Percentiles rank a stretch among this genome's conserved stretches.
These are phyloP conservation scores for Premnoplex brunnescens DNA, from an alignment of 2,797 vertebrate species.

Conservation along the genomic window DNA sequence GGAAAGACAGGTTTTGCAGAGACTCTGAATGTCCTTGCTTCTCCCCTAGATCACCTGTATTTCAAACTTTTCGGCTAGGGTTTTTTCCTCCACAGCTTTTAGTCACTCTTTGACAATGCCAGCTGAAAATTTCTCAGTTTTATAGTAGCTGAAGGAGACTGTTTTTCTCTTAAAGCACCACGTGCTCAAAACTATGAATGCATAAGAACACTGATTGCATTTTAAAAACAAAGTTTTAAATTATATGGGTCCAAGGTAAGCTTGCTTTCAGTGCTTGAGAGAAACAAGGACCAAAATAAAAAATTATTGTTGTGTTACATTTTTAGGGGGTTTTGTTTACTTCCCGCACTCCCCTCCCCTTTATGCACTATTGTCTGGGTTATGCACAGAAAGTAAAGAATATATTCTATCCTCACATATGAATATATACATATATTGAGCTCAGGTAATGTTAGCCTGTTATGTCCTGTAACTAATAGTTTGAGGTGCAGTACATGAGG, in stretches of 20 bases:
- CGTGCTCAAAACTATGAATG: background rate
- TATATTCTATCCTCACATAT: background rate
- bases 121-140: background rate
- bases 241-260: background rate
- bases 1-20: background rate
- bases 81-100: background rate
- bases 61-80: background rate
- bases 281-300: background rate
- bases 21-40: background rate
- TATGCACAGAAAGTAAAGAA: background rate
- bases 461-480: background rate
- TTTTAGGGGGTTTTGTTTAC: background rate
- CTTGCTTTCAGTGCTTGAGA: background rate
- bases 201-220: background rate
- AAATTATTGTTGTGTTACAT: background rate
- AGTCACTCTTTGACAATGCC: background rate
- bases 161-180: background rate
- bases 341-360: background rate
- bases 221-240: background rate
- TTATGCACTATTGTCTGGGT: background rate
- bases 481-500: background rate
- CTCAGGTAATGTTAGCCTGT: background rate
- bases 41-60: background rate
- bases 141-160: background rate
- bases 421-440: background rate